Evolutionary conservation across 2,888 invertebrate species (phyloP), one percentile per base, ranked within the genome.

Genomic region (Macaria liturata): DNA sequence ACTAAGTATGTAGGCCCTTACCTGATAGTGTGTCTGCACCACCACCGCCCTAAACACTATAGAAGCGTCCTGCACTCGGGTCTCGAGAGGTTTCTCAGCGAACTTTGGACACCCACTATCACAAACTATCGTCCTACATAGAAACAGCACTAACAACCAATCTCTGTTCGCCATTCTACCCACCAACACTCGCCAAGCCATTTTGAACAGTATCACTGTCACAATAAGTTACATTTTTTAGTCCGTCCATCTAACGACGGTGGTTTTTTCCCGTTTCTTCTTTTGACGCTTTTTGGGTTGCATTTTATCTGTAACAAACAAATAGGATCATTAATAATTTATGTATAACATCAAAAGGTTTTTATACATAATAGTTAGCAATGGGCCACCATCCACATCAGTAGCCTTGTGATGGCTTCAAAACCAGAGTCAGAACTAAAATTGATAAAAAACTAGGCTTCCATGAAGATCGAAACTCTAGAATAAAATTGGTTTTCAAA

Each of bases 41-140:
- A 90, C 88, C 56, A 92, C 91, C 7, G 91, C 92, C 60, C 92
- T 86, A 81, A 93, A 93, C 72, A 93, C 93, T 78, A 93, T 89
- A 43, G 91, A 86, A 64, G 93, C 91, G 61, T 91, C 89, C 75
- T 92, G 86, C 58, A 93, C 89, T 68, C 93, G 75, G 45, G 92
- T 92, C 81, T 93, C 93, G 20, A 93, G 80, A 43, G 91, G 88
- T 62, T 84, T 87, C 69, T 90, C 91, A n/a, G 91, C 91, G 46
- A 83, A 89, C 84, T 91, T 91, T 32, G 91, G 91, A 76, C 91
- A 91, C 76, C 83, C 88, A 68, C 89, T 87, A 82, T 90, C 91
- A 84, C 91, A 91, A 78, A 90, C 88, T 80, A 91, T 87, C 68
- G 88, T 87, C 76, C 83, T 83, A 68, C 90, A 88, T 80, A 88